Conservation (phyloP, 2,888 invertebrate genomes). For the Meta bourneti region DNA sequence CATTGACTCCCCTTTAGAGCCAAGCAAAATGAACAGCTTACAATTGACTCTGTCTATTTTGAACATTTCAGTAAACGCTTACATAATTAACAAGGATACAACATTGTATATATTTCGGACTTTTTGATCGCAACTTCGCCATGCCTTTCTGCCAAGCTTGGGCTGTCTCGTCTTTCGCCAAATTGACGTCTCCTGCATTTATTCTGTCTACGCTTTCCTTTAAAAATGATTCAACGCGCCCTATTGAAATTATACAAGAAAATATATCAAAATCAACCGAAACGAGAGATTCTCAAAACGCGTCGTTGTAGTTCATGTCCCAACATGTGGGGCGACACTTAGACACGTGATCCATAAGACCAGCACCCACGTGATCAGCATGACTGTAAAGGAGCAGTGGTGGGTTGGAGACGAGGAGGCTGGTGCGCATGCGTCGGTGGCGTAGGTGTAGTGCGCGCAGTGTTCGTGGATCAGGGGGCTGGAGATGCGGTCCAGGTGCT, state of each 20-base stretch:
- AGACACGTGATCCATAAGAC: neutral
- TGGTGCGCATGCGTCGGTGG: conserved; percentile 74
- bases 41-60: too few relatives aligned
- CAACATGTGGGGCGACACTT: neutral
- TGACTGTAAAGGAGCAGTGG: neutral
- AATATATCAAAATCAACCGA: neutral
- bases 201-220: too few relatives aligned
- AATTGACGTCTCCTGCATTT: too few relatives aligned
- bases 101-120: too few relatives aligned
- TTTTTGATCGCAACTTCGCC: too few relatives aligned
- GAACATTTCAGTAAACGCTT: too few relatives aligned
- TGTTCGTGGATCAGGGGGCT: conserved; percentile 77
- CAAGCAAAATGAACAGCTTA: too few relatives aligned
- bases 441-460: conserved; percentile 77
- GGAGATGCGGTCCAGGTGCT: conserved; percentile 77
- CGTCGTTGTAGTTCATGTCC: neutral
- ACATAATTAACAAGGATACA: too few relatives aligned
- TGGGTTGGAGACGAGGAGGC: conserved; percentile 3
- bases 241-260: neutral
- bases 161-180: too few relatives aligned
- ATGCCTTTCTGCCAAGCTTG: too few relatives aligned
- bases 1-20: too few relatives aligned
- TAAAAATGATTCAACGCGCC: too few relatives aligned
- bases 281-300: neutral
- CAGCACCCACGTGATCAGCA: conserved; percentile 5